Conservation (phyloP, 2,888 invertebrate species). For the Thysanoteuthis rhombus region DNA sequence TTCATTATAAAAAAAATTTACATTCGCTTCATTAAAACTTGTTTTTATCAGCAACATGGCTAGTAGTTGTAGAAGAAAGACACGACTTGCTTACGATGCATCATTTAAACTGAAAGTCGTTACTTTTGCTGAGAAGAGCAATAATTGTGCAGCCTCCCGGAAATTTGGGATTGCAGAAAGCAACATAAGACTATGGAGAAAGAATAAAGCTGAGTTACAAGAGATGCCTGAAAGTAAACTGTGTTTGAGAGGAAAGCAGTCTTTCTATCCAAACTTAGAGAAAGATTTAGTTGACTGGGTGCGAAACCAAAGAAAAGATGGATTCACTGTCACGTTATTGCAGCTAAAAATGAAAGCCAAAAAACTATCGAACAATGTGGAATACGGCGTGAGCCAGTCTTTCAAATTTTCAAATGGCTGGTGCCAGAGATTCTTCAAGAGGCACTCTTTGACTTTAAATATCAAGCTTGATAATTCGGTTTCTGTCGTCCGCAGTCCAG, state of each 20-base stretch:
- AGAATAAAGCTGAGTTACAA: not conserved
- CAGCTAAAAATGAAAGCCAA: not conserved
- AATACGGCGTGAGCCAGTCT: not conserved
- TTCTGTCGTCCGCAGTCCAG: too few relatives aligned
- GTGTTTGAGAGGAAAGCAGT: not conserved
- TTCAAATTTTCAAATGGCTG: not conserved
- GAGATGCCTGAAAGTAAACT: not conserved
- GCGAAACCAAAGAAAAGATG: not conserved
- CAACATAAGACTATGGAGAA: not conserved
- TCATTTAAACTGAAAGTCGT: not conserved
- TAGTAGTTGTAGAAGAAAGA: not conserved
- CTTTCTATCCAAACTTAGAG: not conserved
- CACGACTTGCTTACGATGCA: not conserved
- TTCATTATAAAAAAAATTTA: too few relatives aligned
- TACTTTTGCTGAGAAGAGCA: not conserved
- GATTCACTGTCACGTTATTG: not conserved
- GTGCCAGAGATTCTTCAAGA: slow-evolving; percentile 16
- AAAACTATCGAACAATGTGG: not conserved
- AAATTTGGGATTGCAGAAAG: not conserved
- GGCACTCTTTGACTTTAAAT: not conserved
- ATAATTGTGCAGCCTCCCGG: not conserved
- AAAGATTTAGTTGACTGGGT: slow-evolving; percentile 13
- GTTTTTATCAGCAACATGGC: too few relatives aligned
- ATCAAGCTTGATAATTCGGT: too few relatives aligned
- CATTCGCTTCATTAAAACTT: too few relatives aligned